These are phyloP conservation scores for Drosophila bocqueti DNA, from an alignment of 1,140 invertebrate species.

Conservation along the genomic window DNA sequence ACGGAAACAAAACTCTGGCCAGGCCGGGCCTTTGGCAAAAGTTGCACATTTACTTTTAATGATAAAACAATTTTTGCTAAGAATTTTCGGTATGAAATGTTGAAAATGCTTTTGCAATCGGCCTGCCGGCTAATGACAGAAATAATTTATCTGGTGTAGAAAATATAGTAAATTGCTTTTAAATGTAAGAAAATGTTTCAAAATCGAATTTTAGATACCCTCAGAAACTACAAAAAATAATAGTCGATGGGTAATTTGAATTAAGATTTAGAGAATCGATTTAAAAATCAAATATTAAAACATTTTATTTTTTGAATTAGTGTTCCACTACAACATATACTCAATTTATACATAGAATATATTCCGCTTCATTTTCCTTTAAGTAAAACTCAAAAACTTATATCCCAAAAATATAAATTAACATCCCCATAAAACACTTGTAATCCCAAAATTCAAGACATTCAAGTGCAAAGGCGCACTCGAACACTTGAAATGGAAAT, in stretches of 20 bases:
- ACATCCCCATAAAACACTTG: not conserved
- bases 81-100: not conserved
- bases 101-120: constrained; percentile 21
- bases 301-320: too few relatives aligned
- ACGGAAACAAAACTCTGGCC: constrained; percentile 34
- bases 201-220: not conserved
- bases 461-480: not conserved
- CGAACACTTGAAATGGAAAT: not conserved
- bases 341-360: too few relatives aligned
- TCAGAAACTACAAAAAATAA: too few relatives aligned
- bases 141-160: constrained; percentile 1
- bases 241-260: too few relatives aligned
- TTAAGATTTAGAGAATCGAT: too few relatives aligned
- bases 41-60: constrained; percentile 46
- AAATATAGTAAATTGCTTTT: not conserved
- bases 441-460: not conserved
- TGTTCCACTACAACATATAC: too few relatives aligned
- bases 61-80: constrained; percentile 52
- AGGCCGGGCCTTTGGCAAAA: constrained; percentile 37
- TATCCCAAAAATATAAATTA: not conserved
- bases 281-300: too few relatives aligned
- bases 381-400: too few relatives aligned
- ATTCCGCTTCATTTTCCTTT: too few relatives aligned
- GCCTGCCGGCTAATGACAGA: constrained; percentile 24
- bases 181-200: not conserved